Evolutionary conservation across 2,888 invertebrate species (phyloP).

Genomic region (Eurytoma californica): DNA sequence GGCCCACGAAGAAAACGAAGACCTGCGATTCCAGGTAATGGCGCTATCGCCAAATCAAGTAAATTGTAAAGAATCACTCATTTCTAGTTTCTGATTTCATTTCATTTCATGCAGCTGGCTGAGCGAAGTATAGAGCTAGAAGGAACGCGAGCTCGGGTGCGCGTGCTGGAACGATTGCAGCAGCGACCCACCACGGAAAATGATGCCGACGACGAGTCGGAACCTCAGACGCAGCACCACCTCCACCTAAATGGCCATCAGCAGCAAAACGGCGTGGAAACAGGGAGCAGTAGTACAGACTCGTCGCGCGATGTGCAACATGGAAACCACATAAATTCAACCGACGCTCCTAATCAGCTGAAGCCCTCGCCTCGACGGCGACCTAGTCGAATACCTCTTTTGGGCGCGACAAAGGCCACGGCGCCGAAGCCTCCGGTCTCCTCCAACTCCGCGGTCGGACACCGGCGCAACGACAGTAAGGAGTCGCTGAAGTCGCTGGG

Average conservation of each 20-base stretch:
- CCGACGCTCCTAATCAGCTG: conserved; percentile 77
- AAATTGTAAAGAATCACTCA: not conserved
- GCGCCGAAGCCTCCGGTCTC: conserved; percentile 79
- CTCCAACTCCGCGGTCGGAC: conserved; percentile 59
- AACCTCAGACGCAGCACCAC: conserved; percentile 51
- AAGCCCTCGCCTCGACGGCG: conserved; percentile 75
- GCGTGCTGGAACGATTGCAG: conserved; percentile 82
- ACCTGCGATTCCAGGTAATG: conserved; percentile 86
- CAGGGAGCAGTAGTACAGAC: conserved; percentile 60
- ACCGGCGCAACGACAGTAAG: conserved; percentile 69
- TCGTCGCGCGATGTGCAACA: conserved; percentile 58
- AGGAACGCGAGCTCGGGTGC: conserved; percentile 86
- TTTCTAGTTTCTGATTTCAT: not conserved
- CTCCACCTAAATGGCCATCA: conserved; percentile 11
- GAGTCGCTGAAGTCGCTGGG: conserved; percentile 69
- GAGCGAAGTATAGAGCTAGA: conserved; percentile 89
- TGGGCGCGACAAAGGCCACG: conserved; percentile 76
- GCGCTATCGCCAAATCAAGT: conserved; percentile 16
- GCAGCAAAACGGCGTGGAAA: conserved; percentile 3
- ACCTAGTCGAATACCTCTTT: conserved; percentile 85
- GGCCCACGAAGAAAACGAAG: conserved; percentile 86
- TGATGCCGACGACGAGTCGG: conserved; percentile 74
- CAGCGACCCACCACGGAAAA: conserved; percentile 75
- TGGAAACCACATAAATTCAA: conserved; percentile 77
- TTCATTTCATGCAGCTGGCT: conserved; percentile 79